phyloP scores from a whole-genome alignment of 2,113 vertebrate genomes.

The Canis aureus region DNA sequence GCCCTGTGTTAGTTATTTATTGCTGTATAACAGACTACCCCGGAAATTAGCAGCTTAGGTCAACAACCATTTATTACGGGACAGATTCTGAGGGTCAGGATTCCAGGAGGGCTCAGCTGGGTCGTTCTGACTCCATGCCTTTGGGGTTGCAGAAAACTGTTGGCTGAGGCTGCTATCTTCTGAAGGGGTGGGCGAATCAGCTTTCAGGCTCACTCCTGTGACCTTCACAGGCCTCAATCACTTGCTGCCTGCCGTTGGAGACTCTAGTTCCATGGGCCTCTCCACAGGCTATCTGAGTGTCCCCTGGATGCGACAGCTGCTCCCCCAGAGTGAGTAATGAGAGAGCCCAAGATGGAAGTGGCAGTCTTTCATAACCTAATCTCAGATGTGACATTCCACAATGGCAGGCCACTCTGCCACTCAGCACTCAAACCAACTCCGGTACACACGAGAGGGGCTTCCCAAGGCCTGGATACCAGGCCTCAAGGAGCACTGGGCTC shows the following conservation, averaged over 20 bases:
- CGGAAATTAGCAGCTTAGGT: background rate
- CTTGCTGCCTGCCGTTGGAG: background rate
- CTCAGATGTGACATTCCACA: background rate
- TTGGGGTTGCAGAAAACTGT: background rate
- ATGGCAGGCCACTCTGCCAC: fast-evolving
- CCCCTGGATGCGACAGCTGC: background rate
- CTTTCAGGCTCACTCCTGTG: background rate
- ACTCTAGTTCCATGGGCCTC: background rate
- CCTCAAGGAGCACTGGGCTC: background rate
- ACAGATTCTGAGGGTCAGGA: background rate
- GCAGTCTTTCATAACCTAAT: background rate
- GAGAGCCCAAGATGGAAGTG: background rate
- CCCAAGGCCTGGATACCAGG: background rate
- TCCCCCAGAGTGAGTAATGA: background rate
- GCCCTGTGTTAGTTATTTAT: background rate
- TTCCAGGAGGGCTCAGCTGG: background rate
- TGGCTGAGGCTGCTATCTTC: background rate
- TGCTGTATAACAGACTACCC: background rate
- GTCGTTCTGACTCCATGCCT: background rate
- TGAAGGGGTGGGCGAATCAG: background rate
- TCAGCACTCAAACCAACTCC: background rate
- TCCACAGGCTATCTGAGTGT: background rate
- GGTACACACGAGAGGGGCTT: background rate
- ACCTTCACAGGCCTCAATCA: background rate
- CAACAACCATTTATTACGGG: background rate